phyloP scores from a whole-genome alignment of 2,797 vertebrate species.

The Pipistrellus kuhlii region DNA sequence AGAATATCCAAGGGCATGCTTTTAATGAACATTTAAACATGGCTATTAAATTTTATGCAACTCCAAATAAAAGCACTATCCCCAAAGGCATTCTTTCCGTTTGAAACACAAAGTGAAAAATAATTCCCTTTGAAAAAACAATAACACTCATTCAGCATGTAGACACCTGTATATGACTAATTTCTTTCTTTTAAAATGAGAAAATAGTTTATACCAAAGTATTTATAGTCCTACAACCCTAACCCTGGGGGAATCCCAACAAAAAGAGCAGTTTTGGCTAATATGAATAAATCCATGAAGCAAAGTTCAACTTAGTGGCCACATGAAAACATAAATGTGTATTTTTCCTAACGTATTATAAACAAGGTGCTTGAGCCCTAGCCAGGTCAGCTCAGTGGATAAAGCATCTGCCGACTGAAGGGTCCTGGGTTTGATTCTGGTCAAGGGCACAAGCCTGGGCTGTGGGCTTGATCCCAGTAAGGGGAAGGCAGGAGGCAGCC shows the following conservation, averaged over 20 bases:
- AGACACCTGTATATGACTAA: background rate
- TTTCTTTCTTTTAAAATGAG: background rate
- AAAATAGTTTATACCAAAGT: slow-evolving; percentile 35
- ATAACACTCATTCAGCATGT: background rate
- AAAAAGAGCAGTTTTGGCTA: background rate
- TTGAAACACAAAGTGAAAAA: slow-evolving; percentile 40
- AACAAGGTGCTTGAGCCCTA: background rate
- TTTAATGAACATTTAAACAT: slow-evolving; percentile 46
- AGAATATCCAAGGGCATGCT: background rate
- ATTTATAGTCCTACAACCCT: background rate
- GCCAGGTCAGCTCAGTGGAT: no score
- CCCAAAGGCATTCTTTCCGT: slow-evolving; percentile 2
- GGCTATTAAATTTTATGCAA: slow-evolving; percentile 49
- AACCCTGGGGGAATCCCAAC: background rate
- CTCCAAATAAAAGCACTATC: slow-evolving; percentile 49
- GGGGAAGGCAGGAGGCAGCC: no score
- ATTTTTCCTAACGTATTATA: background rate
- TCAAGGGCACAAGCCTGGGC: no score
- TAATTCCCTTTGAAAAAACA: slow-evolving; percentile 30
- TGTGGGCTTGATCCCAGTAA: no score
- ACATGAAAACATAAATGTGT: background rate
- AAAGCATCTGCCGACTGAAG: no score
- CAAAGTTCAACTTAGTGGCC: background rate
- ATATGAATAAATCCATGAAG: background rate
- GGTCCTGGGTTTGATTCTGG: no score